Percentiles rank a stretch among this genome's conserved stretches.
Conservation (phyloP, 2,797 vertebrate genomes). For the Gallinago nigripennis region DNA sequence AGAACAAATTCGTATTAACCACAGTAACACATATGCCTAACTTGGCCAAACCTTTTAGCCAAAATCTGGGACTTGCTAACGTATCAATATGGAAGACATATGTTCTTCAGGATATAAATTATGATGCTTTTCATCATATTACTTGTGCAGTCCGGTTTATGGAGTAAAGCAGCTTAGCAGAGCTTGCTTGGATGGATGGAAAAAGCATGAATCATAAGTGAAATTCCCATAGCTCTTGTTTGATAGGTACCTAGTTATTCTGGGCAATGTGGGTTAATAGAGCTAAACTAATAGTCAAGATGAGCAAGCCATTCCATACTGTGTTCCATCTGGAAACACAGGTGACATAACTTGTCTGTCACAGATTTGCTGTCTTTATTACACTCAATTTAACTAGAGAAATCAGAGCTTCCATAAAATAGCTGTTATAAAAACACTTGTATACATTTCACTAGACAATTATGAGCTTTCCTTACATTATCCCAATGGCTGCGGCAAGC, state of each 20-base stretch:
- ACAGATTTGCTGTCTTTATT: slow-evolving; percentile 28
- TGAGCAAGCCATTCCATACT: background rate
- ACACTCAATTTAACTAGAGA: background rate
- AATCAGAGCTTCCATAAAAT: slow-evolving; percentile 31
- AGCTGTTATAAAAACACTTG: slow-evolving; percentile 7
- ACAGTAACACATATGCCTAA: slow-evolving; percentile 46
- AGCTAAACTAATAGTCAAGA: background rate
- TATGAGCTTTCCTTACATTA: background rate
- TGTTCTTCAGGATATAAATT: slow-evolving; percentile 63
- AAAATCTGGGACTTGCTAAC: slow-evolving; percentile 49
- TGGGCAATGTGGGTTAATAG: background rate
- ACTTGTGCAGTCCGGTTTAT: slow-evolving; percentile 51
- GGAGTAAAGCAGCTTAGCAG: slow-evolving; percentile 24
- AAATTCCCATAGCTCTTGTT: slow-evolving; percentile 28
- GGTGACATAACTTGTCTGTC: slow-evolving; percentile 30
- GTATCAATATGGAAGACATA: slow-evolving; percentile 64
- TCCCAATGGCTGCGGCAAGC: background rate
- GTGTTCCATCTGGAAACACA: slow-evolving; percentile 29
- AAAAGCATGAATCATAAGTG: slow-evolving; percentile 10
- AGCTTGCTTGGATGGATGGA: background rate
- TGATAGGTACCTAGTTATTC: background rate
- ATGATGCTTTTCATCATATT: slow-evolving; percentile 61
- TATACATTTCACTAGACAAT: slow-evolving; percentile 20
- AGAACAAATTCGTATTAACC: slow-evolving; percentile 68
- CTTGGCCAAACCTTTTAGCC: slow-evolving; percentile 52